Base-by-base conservation (phyloP, 1,140 invertebrate species). In the Euwallacea similis region DNA sequence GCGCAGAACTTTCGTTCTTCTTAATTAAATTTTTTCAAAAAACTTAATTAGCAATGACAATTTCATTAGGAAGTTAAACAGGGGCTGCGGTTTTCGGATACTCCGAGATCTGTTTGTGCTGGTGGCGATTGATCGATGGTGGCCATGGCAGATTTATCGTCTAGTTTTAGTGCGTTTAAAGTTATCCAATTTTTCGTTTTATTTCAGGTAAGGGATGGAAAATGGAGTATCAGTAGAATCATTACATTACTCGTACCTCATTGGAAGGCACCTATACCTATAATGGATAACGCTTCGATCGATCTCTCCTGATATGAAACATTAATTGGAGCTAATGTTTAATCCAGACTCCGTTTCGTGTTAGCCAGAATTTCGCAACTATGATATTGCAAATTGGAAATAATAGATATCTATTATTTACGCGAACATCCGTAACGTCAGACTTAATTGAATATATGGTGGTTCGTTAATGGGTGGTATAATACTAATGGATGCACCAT, bases 341-440 rank as follows among this genome's bases (percentile, higher is more conserved):
- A 44, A 68, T 68, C 41, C 66, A 47, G 13, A n/a, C n/a, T 60
- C 11, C 42, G 7, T 68, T 7, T 44, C 10, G 11, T 41, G 21
- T 47, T 13, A 50, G 10, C 10, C 66, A 13, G 43, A 68, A 50
- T 60, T 60, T 68, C 56, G 44, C 41, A 60, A 68, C 55, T 60
- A 50, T 68, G 21, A 59, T 60, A 60, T 59, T 68, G 66, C 66
- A 68, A 60, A 60, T 59, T 68, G 66, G 56, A 68, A 68, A 68
- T 68, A 68, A 68, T 68, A 60, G 66, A 65, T 65, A 65, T 65
- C 13, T 53, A 65, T 65, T 65, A 65, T 65, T 65, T 65, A 65
- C 15, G 21, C 7, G 50, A 21, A 65, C 47, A 65, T 65, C 63
- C 63, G 63, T 53, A 54, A 53, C 63, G 63, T 54, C 63, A 65